Percentiles rank a stretch among this genome's conserved stretches.
These are phyloP conservation scores for Himalopsyche japonica DNA, from an alignment of 2,888 invertebrate species.

Conservation along the genomic window DNA sequence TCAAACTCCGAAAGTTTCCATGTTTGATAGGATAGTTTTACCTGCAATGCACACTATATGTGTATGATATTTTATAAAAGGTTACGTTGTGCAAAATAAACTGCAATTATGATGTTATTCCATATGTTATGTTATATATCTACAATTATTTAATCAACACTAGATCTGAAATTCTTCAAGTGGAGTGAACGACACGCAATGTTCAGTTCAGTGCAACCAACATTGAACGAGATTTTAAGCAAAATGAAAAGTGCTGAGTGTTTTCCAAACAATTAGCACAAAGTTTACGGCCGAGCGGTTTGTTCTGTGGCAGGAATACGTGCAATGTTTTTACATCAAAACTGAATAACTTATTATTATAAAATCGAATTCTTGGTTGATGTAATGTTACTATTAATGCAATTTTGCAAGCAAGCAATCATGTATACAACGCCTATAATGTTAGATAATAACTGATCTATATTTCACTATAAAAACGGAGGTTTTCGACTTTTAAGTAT, in stretches of 20 bases:
- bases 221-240: neutral
- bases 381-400: slow-evolving; percentile 13
- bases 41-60: too few species aligned
- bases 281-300: slow-evolving; percentile 34
- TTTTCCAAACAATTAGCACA: slow-evolving; percentile 30
- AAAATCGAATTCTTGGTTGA: slow-evolving; percentile 14
- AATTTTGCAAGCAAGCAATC: slow-evolving; percentile 30
- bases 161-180: neutral
- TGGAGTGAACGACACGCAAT: neutral
- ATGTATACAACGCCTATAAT: slow-evolving; percentile 29
- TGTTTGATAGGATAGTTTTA: too few species aligned
- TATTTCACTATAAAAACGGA: slow-evolving; percentile 26
- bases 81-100: too few species aligned
- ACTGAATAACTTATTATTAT: slow-evolving; percentile 20
- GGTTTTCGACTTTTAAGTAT: neutral
- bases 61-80: too few species aligned
- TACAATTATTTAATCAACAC: neutral
- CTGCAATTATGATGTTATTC: too few species aligned
- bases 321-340: slow-evolving; percentile 21
- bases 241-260: neutral
- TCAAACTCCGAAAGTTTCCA: too few species aligned
- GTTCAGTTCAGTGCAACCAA: neutral
- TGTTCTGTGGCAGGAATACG: slow-evolving; percentile 11
- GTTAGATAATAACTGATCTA: slow-evolving; percentile 7
- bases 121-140: neutral